Conservation (phyloP, 2,797 vertebrate species). For the Petrocephalus sullivani region DNA sequence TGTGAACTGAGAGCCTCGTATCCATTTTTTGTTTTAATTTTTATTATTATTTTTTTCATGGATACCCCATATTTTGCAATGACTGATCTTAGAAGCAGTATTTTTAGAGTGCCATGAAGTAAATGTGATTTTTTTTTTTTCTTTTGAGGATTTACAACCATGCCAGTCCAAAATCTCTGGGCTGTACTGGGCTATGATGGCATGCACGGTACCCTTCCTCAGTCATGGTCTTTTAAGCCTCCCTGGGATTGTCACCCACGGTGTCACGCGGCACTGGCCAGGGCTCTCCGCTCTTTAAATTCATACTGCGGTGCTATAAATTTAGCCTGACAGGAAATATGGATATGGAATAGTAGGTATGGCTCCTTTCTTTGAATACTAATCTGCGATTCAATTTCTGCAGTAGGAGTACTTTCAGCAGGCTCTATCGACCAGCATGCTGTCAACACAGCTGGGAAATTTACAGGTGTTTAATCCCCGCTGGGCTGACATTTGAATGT, state of each 20-base stretch:
- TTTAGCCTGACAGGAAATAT: slow-evolving; percentile 14
- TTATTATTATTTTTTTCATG: not conserved
- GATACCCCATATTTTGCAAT: not conserved
- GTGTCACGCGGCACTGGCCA: not conserved
- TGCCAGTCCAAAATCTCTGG: not conserved
- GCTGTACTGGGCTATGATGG: not conserved
- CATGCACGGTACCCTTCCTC: not conserved
- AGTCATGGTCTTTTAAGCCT: not conserved
- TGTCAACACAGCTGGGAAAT: not conserved
- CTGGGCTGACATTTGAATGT: slow-evolving; percentile 12
- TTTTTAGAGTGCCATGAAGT: not conserved
- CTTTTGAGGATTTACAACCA: not conserved
- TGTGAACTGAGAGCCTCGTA: not conserved
- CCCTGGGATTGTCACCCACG: not conserved
- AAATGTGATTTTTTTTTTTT: not conserved
- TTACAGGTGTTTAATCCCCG: slow-evolving; percentile 13
- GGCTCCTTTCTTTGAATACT: slow-evolving; percentile 17
- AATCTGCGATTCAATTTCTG: slow-evolving; percentile 2
- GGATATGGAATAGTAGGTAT: not conserved
- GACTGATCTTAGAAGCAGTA: not conserved
- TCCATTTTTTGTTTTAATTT: not conserved
- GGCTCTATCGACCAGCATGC: not conserved
- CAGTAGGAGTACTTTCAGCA: not conserved
- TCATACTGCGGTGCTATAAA: slow-evolving; percentile 1
- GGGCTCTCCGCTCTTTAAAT: not conserved